Base-by-base conservation (phyloP, 35 echinoderm and acorn worm species). In the Eucidaris tribuloides region DNA sequence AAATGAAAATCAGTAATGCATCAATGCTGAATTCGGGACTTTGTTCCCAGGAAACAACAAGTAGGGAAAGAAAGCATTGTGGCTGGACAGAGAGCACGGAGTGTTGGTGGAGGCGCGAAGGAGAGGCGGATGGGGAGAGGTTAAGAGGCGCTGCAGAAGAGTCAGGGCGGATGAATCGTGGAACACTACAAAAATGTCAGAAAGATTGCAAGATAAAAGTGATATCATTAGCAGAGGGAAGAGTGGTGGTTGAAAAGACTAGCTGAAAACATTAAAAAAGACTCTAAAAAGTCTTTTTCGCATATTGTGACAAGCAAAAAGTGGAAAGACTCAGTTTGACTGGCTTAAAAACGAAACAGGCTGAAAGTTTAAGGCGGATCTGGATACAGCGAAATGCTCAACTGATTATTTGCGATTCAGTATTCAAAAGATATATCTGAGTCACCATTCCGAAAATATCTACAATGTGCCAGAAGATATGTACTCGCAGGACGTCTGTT, bases 271-370 rank as follows among this genome's bases (percentile, higher is more conserved):
- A 65, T 88, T 52, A 88, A 88, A 38, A 61, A 80, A 19, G 58
- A 88, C 34, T 42, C 85, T 19, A 65, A 88, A 34, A 44, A 32
- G 37, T 88, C 64, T 25, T 88, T 58, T 45, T 30, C 31, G 7
- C 81, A 88, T 81, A 77, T 81, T 44, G 17, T 74, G 27, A 7
- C 85, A 13, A 88, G 81, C 65, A 49, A 88, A 62, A 81, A 81
- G 33, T 38, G 64, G 15, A 88, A 88, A 42, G 85, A 88, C 49
- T 4, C 42, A 14, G 50, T 88, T 0, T 39, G 76, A 20, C 86
- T 62, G n/a, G 27, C 79, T 89, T 33, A 71, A 71, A 15, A 49
- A 17, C 2, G 64, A 84, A 36, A 35, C 6, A 43, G 82, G 82
- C 45, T 37, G 50, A 18, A 25, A 2, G n/a, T 7, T 71, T 20